Conservation (phyloP, 2,888 invertebrate species). For the Dione vanillae region DNA sequence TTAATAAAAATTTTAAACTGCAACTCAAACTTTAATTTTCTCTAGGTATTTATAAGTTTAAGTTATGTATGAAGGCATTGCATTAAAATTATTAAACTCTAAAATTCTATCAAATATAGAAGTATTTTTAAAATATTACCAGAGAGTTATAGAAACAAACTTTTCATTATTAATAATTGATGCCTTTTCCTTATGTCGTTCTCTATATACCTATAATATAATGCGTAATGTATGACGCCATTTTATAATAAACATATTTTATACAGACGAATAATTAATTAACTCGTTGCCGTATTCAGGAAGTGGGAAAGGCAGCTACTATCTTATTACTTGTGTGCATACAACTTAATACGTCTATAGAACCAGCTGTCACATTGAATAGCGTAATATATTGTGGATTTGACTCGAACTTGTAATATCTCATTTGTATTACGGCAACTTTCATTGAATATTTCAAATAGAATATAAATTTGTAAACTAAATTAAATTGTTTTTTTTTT, state of each 20-base stretch:
- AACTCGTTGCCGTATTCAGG: constrained; percentile 10
- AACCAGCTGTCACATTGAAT: constrained; percentile 39
- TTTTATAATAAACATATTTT: constrained; percentile 16
- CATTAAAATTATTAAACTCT: too few relatives aligned
- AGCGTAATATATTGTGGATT: constrained; percentile 37
- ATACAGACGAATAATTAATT: constrained; percentile 14
- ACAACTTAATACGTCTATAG: constrained; percentile 28
- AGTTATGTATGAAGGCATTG: too few relatives aligned
- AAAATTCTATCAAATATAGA: too few relatives aligned
- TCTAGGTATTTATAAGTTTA: too few relatives aligned
- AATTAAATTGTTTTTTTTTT: not conserved
- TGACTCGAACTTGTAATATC: constrained; percentile 40
- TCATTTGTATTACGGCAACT: constrained; percentile 30
- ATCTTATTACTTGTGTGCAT: constrained; percentile 17
- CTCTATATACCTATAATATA: not conserved
- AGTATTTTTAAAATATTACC: too few relatives aligned
- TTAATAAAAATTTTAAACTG: too few relatives aligned
- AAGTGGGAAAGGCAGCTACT: constrained; percentile 9
- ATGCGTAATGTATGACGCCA: constrained; percentile 10
- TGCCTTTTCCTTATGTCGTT: not conserved
- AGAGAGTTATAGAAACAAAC: too few relatives aligned
- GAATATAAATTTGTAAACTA: not conserved
- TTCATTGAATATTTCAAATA: not conserved
- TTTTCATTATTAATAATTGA: not conserved
- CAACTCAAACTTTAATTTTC: too few relatives aligned